phyloP scores from a whole-genome alignment of 2,888 invertebrate genomes.

The Andrena trimmerana region DNA sequence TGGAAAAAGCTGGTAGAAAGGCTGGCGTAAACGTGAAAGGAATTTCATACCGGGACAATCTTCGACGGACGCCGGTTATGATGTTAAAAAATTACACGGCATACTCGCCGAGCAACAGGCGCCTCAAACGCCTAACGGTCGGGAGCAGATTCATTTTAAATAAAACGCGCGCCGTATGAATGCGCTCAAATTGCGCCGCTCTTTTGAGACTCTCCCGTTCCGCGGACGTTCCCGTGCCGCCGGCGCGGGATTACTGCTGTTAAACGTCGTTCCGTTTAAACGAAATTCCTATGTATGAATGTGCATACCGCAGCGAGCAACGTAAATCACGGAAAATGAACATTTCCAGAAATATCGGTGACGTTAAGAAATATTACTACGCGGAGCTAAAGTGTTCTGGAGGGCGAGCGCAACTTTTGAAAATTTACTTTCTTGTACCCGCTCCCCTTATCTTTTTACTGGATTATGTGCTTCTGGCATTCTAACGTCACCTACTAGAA shows the following conservation, averaged over 20 bases:
- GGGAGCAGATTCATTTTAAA: conserved; percentile 21
- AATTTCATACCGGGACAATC: conserved; percentile 67
- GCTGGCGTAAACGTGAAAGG: conserved; percentile 70
- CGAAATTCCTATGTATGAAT: not conserved
- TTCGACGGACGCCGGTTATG: conserved; percentile 36
- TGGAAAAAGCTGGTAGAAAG: conserved; percentile 62
- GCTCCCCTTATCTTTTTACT: no score
- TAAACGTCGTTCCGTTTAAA: conserved; percentile 27
- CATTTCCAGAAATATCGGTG: not conserved
- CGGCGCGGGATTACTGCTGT: not conserved
- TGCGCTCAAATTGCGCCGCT: conserved; percentile 43
- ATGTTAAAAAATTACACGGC: conserved; percentile 63
- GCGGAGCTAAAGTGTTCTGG: not conserved
- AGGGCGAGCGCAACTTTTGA: no score
- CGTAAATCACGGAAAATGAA: not conserved
- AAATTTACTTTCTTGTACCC: no score
- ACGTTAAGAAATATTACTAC: not conserved
- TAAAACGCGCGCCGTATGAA: conserved; percentile 43
- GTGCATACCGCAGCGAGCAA: not conserved
- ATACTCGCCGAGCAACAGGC: conserved; percentile 68
- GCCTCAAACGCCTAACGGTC: conserved; percentile 9
- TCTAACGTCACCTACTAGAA: no score
- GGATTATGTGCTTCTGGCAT: no score
- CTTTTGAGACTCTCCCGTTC: conserved; percentile 8
- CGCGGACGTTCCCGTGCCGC: not conserved